Base-by-base conservation (phyloP, 2,113 vertebrate genomes). In the Rana temporaria region DNA sequence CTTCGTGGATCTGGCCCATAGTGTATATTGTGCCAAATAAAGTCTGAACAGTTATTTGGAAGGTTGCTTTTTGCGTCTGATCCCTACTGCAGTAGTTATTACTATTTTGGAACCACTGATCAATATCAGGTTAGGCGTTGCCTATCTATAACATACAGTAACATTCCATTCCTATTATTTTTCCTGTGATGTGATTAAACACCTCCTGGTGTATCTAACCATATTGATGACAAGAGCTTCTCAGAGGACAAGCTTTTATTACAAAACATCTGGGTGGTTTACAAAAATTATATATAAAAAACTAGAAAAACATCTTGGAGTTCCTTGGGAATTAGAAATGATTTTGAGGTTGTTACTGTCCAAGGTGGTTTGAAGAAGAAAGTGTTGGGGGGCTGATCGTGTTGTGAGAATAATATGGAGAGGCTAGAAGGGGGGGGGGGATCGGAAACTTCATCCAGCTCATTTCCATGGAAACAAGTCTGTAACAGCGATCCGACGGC, bases 401-500 rank as follows among this genome's bases (percentile, higher is more conserved):
- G 67, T 71, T 82, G 71, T 82, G 81, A 74, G 68, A 75, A 32
- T 72, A 69, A 65, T 64, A 14, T 18, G 38, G 63, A n/a, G 30
- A 12, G 26, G 30, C 7, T n/a, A 14, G 20, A 18, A 66, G 17
- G 42, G 34, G 34, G 34, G 34, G 34, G 62, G 64, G 70, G 64
- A 75, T 82, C 81, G 60, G 63, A 76, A 82, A 76, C 71, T 75
- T 82, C 55, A 76, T 57, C 34, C 63, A 38, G 63, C 71, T 66
- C 56, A 74, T 82, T 82, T 82, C 81, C 81, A 76, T 82, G 81
- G 81, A 59, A 82, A 82, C 81, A 65, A 66, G 81, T 75, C 70
- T 74, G 70, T 55, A 67, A 59, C 80, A 67, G 80, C 70, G 53
- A 57, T 68, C 81, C 56, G 34, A 76, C 81, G 67, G 68, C 53